phyloP scores from a whole-genome alignment of 2,888 invertebrate genomes.

The Zele albiditarsus region DNA sequence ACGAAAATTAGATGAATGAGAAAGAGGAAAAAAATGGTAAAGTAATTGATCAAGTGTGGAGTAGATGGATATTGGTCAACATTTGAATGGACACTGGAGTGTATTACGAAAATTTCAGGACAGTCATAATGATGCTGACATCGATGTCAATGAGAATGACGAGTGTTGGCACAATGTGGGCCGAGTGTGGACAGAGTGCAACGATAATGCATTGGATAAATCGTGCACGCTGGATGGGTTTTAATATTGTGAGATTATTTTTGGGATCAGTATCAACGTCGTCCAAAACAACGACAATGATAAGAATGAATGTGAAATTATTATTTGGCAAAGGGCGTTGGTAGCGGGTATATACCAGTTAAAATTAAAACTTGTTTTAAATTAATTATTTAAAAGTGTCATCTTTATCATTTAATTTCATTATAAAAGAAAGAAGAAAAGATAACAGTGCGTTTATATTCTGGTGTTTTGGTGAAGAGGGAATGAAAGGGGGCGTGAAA shows the following conservation, averaged over 20 bases:
- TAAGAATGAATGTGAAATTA: constrained; percentile 22
- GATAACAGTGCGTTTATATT: not conserved
- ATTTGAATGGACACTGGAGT: not conserved
- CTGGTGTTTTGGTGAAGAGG: not conserved
- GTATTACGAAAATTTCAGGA: not conserved
- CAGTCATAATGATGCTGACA: constrained; percentile 24
- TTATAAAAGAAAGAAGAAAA: not conserved
- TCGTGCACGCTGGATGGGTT: constrained; percentile 20
- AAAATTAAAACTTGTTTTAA: not conserved
- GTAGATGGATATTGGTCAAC: constrained; percentile 11
- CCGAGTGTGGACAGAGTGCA: not conserved
- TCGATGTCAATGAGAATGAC: constrained; percentile 4
- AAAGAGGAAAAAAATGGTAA: not conserved
- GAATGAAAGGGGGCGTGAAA: not conserved
- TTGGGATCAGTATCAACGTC: not conserved
- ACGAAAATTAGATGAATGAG: not conserved
- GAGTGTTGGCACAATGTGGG: constrained; percentile 23
- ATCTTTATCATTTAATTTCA: not conserved
- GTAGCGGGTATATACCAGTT: constrained; percentile 26
- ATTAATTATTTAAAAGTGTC: not conserved
- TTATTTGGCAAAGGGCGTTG: constrained; percentile 8
- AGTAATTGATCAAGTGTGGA: constrained; percentile 4
- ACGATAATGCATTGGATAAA: constrained; percentile 28
- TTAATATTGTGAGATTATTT: not conserved
- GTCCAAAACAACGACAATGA: not conserved